These are phyloP conservation scores for Anolis apletophallus DNA, from an alignment of 2,797 vertebrate species.

Conservation along the genomic window DNA sequence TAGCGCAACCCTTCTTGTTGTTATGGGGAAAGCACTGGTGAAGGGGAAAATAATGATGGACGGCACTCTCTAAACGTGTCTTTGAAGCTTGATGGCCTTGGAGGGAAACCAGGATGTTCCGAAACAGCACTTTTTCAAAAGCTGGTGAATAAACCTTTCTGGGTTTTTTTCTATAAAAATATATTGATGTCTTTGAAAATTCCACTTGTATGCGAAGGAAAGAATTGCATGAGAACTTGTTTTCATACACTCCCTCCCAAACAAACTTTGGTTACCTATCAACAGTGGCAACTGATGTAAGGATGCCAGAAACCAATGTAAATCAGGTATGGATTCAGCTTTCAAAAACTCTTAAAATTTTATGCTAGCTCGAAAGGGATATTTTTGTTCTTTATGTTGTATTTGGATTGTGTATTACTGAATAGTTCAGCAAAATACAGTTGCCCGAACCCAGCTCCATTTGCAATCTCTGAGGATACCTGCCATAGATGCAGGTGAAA, in stretches of 20 bases:
- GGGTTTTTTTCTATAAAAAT: neutral
- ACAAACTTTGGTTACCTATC: neutral
- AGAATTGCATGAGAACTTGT: neutral
- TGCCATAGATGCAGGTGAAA: too few species aligned
- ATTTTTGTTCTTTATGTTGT: neutral
- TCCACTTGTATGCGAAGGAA: neutral
- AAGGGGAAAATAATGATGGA: conserved; percentile 16
- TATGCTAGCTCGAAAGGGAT: conserved; percentile 1
- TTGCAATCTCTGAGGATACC: too few species aligned
- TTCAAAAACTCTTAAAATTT: neutral
- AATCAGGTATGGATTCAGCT: neutral
- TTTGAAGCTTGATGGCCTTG: conserved; percentile 16
- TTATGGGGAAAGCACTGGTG: neutral
- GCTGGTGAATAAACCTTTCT: neutral
- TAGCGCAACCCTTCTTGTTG: neutral
- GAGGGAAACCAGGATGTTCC: conserved; percentile 18
- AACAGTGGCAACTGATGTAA: neutral
- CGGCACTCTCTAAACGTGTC: neutral
- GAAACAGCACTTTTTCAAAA: conserved; percentile 1
- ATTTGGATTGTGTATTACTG: neutral
- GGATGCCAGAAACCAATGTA: neutral
- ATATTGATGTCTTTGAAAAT: conserved; percentile 8
- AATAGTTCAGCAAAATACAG: neutral
- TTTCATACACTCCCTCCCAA: too few species aligned
- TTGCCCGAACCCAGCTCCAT: neutral